Base-by-base conservation (phyloP, 2,888 invertebrate genomes). In the Nomada ruficornis region DNA sequence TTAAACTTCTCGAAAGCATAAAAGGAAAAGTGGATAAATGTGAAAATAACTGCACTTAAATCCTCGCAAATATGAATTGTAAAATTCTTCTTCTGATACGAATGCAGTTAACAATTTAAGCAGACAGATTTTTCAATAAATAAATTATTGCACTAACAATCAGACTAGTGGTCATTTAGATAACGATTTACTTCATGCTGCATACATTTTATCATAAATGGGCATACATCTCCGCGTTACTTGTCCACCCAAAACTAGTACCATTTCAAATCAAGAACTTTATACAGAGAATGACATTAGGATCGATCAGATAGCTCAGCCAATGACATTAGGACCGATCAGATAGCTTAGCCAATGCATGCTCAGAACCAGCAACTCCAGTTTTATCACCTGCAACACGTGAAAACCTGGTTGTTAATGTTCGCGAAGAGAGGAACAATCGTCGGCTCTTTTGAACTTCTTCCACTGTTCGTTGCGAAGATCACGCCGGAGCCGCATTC, bases 371-470 rank as follows among this genome's bases (percentile, higher is more conserved):
- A 23, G 23, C 23, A 23, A 23, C 23, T 23, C 23, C 23, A 23
- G 65, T 36, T 65, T 65, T 29, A 65, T 36, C 20, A 54, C 11
- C 65, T 1, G n/a, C n/a, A n/a, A 29, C 3, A 13, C 52, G 23
- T 13, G 65, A 54, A 64, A 65, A 36, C 65, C 65, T 36, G 65
- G 29, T 52, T 18, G 5, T 18, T 64, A 64, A 64, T 15, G 63
- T 64, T 26, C 63, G 63, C 47, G 63, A 64, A 64, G 29, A 44
- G 20, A 23, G 36, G 20, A 52, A 65, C 20, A 52, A 44, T 50
- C 69, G 69, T 69, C 69, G 69, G 47, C 69, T 59, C 59, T 69
- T 65, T 69, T 69, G 69, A 69, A 70, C 29, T 59, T 13, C n/a
- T 50, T 47, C 4, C 65, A 13, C 29, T 11, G 62, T 20, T 13